Evolutionary conservation across 2,888 invertebrate species (phyloP), one percentile per base, ranked within the genome.

Genomic region (Serripes groenlandicus): DNA sequence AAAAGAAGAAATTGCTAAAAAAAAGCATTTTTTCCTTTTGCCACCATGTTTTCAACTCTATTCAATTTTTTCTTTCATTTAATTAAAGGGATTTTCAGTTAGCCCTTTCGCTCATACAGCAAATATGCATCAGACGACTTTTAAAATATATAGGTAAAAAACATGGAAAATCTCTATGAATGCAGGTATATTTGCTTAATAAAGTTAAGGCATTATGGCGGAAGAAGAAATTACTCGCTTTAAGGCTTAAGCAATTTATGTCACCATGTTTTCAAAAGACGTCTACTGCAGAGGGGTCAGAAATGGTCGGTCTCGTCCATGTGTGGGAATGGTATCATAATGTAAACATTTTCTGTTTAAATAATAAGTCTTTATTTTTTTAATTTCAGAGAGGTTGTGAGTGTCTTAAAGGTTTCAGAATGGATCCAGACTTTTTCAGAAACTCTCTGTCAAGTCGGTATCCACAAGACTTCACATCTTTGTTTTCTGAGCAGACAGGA

Each of bases 391-490:
- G 5, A 3, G 26, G 9, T 28, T 60, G 60, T 26, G 18, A 28
- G 9, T 4, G 26, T 60, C 4, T 18, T 30, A 1, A 28, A 23
- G 35, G 34, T 18, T 7, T 15, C 9, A 68, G 5, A 1, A 85
- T 85, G 85, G 85, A 85, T 68, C 82, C 81, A 42, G 82, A 85
- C 32, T 74, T 82, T 56, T 85, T 82, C 72, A 76, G 82, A 54
- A 82, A 78, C 52, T 66, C 80, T 1, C 58, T 85, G 62, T 73
- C 82, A 35, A 66, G 71, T 34, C 64, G 86, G 15, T 86, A 81
- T 75, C 62, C 64, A 58, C 73, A 66, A 35, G 86, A 86, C 11
- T 78, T 86, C 21, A 78, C 49, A 26, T 77, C 80, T 1, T 54
- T 83, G 30, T 42, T 86, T 21, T 82, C 86, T 26, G 86, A 83